These are phyloP conservation scores for Pseudomugil gertrudae DNA, from an alignment of 2,797 vertebrate genomes.

Conservation along the genomic window DNA sequence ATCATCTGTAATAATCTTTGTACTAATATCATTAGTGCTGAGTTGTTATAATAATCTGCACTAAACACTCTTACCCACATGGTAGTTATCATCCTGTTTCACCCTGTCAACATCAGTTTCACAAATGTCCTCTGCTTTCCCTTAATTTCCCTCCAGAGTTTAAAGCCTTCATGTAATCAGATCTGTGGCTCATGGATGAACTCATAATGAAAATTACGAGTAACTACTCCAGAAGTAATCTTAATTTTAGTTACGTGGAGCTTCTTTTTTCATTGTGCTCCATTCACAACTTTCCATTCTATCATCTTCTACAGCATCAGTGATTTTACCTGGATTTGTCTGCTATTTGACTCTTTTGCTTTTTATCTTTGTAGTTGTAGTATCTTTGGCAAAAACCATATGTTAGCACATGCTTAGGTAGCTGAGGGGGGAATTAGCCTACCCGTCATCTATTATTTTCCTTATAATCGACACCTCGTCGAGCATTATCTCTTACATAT, in stretches of 20 bases:
- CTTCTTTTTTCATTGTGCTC: conserved; percentile 12
- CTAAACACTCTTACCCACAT: neutral
- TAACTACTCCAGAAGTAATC: conserved; percentile 65
- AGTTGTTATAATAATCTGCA: conserved; percentile 21
- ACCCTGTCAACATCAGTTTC: conserved; percentile 33
- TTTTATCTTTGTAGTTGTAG: neutral
- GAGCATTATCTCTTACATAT: too few species aligned
- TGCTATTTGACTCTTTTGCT: neutral
- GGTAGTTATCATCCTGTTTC: conserved; percentile 20
- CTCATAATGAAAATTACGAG: conserved; percentile 68
- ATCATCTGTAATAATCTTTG: neutral
- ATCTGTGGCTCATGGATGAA: conserved; percentile 62
- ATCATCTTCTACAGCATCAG: conserved; percentile 6
- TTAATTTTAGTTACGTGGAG: conserved; percentile 31
- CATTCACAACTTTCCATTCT: conserved; percentile 18
- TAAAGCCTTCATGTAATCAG: conserved; percentile 65
- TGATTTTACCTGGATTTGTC: neutral
- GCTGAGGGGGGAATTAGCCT: too few species aligned
- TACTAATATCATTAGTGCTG: conserved; percentile 2
- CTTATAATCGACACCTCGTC: too few species aligned
- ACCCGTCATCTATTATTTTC: too few species aligned
- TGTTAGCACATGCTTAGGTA: neutral
- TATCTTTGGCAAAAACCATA: neutral
- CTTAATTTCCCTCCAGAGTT: conserved; percentile 57
- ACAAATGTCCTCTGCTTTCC: conserved; percentile 17